Percentiles rank a stretch among this genome's conserved stretches.
These are phyloP conservation scores for Macrosoma leucophasiata DNA, from an alignment of 2,888 invertebrate species.

Conservation along the genomic window DNA sequence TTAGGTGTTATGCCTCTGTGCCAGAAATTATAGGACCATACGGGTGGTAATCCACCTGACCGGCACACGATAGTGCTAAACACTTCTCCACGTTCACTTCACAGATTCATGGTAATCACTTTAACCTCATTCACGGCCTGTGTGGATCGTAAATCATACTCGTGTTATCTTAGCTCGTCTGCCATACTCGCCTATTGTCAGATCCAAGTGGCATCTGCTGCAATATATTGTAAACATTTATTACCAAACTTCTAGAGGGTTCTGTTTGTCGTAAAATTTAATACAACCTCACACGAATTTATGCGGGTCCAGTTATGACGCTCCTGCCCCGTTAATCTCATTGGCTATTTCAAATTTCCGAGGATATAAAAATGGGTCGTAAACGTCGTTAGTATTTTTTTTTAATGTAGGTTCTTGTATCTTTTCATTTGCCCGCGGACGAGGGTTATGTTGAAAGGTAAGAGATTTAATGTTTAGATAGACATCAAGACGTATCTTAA, in stretches of 20 bases:
- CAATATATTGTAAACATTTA: slow-evolving; percentile 64
- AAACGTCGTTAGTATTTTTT: slow-evolving; percentile 26
- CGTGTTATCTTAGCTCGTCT: too few relatives aligned
- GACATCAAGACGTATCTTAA: too few relatives aligned
- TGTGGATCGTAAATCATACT: too few relatives aligned
- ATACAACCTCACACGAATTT: slow-evolving; percentile 59
- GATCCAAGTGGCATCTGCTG: slow-evolving; percentile 42
- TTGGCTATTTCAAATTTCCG: slow-evolving; percentile 34
- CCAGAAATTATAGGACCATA: too few relatives aligned
- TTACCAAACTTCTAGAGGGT: slow-evolving; percentile 69
- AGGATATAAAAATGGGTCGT: slow-evolving; percentile 28
- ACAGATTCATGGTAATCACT: too few relatives aligned
- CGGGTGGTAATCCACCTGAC: too few relatives aligned
- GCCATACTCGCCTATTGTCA: slow-evolving; percentile 24
- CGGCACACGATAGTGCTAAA: too few relatives aligned
- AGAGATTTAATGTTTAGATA: too few relatives aligned
- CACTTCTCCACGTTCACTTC: too few relatives aligned
- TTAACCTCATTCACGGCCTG: too few relatives aligned
- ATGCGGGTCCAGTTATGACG: slow-evolving; percentile 48
- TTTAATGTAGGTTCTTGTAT: neutral
- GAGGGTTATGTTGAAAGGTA: too few relatives aligned
- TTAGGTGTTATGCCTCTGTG: too few relatives aligned
- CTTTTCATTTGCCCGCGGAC: neutral
- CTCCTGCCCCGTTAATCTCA: slow-evolving; percentile 38
- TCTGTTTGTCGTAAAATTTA: slow-evolving; percentile 67